Conservation (phyloP, 1,140 invertebrate species). For the Lithobius niger region DNA sequence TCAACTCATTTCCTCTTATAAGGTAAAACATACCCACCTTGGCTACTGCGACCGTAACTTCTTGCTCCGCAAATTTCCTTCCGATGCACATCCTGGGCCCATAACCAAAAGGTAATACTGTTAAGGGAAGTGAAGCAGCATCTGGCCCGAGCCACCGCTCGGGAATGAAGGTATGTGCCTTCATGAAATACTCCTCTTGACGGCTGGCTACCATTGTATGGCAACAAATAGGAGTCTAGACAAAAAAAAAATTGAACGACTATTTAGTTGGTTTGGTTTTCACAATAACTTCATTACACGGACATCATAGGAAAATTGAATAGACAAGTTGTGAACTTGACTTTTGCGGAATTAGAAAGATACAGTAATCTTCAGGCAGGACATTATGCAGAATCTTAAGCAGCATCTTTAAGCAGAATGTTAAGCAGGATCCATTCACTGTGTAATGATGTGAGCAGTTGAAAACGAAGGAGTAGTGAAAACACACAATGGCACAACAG, state of each 20-base stretch:
- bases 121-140: conserved; percentile 37
- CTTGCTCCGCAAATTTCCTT: conserved; percentile 21
- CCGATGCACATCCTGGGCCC: conserved; percentile 46
- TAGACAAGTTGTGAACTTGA: too few species aligned
- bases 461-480: too few species aligned
- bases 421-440: too few species aligned
- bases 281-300: too few species aligned
- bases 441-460: too few species aligned
- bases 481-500: too few species aligned
- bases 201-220: conserved; percentile 70
- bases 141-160: conserved; percentile 55
- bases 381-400: too few species aligned
- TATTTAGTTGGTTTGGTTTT: conserved; percentile 8
- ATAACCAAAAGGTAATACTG: conserved; percentile 75
- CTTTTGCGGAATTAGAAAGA: too few species aligned
- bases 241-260: conserved; percentile 22
- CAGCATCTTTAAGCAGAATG: too few species aligned
- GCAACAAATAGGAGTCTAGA: conserved; percentile 66
- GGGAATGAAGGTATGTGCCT: conserved; percentile 57
- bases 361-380: too few species aligned
- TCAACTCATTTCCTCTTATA: too few species aligned
- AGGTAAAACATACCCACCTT: conserved; percentile 15
- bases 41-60: conserved; percentile 28
- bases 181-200: conserved; percentile 58
- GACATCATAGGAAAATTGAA: too few species aligned